Percentiles rank a stretch among this genome's conserved stretches.
Conservation (phyloP, 2,113 vertebrate species). For the Petrocephalus zakoni region DNA sequence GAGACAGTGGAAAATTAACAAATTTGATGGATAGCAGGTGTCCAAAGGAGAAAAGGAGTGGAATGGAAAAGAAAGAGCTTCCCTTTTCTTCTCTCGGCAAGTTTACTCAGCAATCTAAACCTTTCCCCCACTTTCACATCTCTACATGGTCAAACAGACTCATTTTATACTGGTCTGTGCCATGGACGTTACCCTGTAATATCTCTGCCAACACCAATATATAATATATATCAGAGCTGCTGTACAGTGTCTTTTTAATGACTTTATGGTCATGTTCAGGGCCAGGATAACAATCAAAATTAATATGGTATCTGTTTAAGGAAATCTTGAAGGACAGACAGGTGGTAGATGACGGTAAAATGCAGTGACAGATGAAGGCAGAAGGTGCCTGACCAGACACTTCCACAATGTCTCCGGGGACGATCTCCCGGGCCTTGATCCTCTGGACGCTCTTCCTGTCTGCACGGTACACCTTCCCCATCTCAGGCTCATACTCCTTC, state of each 20-base stretch:
- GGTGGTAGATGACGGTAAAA: background rate
- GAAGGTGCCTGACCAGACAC: constrained; percentile 68
- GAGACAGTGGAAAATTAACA: background rate
- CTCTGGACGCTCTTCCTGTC: constrained; percentile 86
- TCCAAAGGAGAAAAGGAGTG: background rate
- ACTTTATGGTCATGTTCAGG: background rate
- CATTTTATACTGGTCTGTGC: constrained; percentile 27
- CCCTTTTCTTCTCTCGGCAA: constrained; percentile 38
- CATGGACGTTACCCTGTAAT: constrained; percentile 33
- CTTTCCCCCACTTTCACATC: constrained; percentile 24
- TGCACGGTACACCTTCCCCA: constrained; percentile 85
- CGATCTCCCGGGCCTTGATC: constrained; percentile 84
- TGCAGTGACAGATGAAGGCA: background rate
- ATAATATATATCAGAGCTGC: background rate
- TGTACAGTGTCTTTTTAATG: background rate
- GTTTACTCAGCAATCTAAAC: constrained; percentile 38
- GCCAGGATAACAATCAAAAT: background rate
- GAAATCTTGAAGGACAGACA: background rate
- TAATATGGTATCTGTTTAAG: background rate
- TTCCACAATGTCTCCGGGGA: constrained; percentile 85
- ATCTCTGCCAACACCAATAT: background rate
- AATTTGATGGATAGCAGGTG: background rate
- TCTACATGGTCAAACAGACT: constrained; percentile 40
- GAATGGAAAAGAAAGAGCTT: constrained; percentile 3
- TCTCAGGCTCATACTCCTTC: constrained; percentile 90